These are phyloP conservation scores for Anastrepha ludens DNA, from an alignment of 1,140 invertebrate species.

Conservation along the genomic window DNA sequence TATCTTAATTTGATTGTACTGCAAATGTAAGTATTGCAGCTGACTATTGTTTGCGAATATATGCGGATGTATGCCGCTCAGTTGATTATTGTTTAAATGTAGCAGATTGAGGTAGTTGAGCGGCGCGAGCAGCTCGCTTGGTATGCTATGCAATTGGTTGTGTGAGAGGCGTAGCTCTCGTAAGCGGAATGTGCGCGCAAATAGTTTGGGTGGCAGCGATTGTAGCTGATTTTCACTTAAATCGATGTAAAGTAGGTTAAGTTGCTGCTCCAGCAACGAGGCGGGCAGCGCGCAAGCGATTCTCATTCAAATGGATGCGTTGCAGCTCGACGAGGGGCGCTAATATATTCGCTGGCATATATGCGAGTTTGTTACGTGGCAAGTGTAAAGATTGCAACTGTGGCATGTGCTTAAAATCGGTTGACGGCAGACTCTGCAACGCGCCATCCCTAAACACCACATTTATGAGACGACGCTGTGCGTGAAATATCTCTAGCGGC, in stretches of 20 bases:
- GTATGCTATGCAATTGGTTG: conserved; percentile 76
- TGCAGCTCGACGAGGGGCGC: conserved; percentile 77
- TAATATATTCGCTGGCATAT: conserved; percentile 77
- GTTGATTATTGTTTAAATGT: conserved; percentile 63
- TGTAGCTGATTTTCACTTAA: conserved; percentile 78
- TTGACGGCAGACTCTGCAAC: conserved; percentile 76
- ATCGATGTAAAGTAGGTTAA: conserved; percentile 76
- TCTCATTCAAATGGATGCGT: conserved; percentile 78
- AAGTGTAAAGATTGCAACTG: conserved; percentile 79
- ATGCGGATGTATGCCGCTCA: conserved; percentile 57
- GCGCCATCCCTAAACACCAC: conserved; percentile 80
- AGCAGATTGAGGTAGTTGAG: conserved; percentile 58
- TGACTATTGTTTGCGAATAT: conserved; percentile 57
- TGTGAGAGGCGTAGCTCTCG: conserved; percentile 76
- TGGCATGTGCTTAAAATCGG: conserved; percentile 77
- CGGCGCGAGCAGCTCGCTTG: conserved; percentile 60
- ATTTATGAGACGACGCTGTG: conserved; percentile 76
- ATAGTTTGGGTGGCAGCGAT: conserved; percentile 76
- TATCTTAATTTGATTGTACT: conserved; percentile 62
- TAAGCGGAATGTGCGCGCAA: conserved; percentile 75
- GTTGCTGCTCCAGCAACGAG: conserved; percentile 77
- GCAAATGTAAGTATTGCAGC: conserved; percentile 61
- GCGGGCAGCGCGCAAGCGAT: conserved; percentile 79
- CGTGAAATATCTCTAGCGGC: conserved; percentile 77
- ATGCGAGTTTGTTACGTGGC: conserved; percentile 77